These are phyloP conservation scores for Stegodyphus mimosarum DNA, from an alignment of 1,140 invertebrate species.

Conservation along the genomic window DNA sequence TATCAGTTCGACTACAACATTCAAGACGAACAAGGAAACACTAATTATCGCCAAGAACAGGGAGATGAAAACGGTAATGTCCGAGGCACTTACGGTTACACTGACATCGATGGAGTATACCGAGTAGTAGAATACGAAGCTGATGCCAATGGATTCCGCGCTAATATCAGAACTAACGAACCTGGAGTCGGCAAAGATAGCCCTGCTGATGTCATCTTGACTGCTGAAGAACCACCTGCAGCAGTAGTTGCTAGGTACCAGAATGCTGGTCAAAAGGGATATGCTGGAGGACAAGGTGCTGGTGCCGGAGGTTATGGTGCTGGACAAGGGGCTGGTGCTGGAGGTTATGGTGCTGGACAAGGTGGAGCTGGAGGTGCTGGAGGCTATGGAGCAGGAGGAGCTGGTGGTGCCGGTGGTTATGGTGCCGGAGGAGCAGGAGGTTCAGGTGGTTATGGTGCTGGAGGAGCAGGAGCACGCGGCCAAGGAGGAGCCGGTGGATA, in stretches of 20 bases:
- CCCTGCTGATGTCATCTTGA: slow-evolving; percentile 62
- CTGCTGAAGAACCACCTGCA: slow-evolving; percentile 59
- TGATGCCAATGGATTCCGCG: slow-evolving; percentile 60
- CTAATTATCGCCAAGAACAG: slow-evolving; percentile 60
- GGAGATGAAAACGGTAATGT: slow-evolving; percentile 61
- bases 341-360: neutral
- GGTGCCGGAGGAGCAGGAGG: slow-evolving; percentile 4
- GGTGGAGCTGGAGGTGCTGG: neutral
- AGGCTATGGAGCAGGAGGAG: neutral
- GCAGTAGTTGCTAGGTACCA: slow-evolving; percentile 42
- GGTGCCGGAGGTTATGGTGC: slow-evolving; percentile 62
- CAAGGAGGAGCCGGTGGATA: slow-evolving; percentile 63
- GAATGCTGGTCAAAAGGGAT: slow-evolving; percentile 26
- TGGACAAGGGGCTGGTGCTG: slow-evolving; percentile 39
- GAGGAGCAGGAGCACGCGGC: neutral
- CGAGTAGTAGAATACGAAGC: slow-evolving; percentile 61
- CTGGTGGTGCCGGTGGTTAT: neutral
- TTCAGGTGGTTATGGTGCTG: slow-evolving; percentile 62
- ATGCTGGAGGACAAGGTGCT: slow-evolving; percentile 38
- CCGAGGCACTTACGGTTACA: slow-evolving; percentile 60
- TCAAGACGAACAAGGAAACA: slow-evolving; percentile 62
- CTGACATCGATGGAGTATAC: slow-evolving; percentile 59
- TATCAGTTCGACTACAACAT: slow-evolving; percentile 61
- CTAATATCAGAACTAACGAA: slow-evolving; percentile 62
- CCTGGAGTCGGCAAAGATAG: slow-evolving; percentile 61